Evolutionary conservation across 1,140 invertebrate species (phyloP).

Genomic region (Babylonia areolata): DNA sequence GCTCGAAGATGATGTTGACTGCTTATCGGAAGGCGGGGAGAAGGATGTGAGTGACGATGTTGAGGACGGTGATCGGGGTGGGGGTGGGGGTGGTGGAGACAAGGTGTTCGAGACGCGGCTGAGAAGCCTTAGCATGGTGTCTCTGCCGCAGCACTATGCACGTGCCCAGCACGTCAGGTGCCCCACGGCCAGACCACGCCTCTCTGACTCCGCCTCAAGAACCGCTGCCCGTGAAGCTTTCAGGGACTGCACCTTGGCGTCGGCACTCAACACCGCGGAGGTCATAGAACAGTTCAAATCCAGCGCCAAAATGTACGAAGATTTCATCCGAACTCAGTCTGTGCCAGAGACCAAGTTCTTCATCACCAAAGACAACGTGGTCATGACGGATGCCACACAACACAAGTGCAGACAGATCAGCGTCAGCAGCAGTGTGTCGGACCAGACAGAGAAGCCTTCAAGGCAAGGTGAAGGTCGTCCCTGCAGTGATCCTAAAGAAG

Average conservation of each 20-base stretch:
- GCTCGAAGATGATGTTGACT: not conserved
- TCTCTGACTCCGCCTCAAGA: not conserved
- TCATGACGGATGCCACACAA: conserved; percentile 1
- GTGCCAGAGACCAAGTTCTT: conserved; percentile 8
- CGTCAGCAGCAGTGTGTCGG: not conserved
- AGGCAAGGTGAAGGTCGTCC: not conserved
- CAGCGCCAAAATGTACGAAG: conserved; percentile 13
- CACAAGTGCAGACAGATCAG: not conserved
- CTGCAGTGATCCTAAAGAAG: not conserved
- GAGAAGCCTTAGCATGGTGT: conserved; percentile 2
- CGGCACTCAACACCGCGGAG: not conserved
- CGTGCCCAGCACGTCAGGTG: not conserved
- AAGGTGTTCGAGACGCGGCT: not conserved
- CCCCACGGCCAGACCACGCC: not conserved
- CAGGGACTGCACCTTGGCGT: not conserved
- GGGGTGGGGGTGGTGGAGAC: too few relatives aligned
- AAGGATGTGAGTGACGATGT: not conserved
- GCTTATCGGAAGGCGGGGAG: not conserved
- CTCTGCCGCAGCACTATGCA: not conserved
- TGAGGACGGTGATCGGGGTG: not conserved
- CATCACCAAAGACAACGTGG: conserved; percentile 24
- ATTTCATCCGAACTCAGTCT: not conserved
- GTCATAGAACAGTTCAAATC: conserved; percentile 1
- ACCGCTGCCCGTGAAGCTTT: not conserved
- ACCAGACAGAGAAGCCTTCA: not conserved